These are phyloP conservation scores for Nephrotoma guestfalica DNA, from an alignment of 2,888 invertebrate species.

Conservation along the genomic window DNA sequence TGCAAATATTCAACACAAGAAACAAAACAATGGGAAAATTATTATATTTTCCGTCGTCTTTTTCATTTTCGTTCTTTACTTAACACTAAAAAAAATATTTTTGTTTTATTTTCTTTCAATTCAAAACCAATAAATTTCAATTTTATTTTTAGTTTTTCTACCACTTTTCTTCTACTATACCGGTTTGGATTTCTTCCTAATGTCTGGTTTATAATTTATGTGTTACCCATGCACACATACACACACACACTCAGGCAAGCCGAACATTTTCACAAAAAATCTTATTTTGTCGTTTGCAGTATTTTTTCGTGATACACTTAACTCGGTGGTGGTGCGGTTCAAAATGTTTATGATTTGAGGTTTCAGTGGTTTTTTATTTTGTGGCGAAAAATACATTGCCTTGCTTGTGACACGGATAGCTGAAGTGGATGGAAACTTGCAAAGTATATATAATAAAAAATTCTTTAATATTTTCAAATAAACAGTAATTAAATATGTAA, in stretches of 20 bases:
- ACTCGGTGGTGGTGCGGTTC: neutral
- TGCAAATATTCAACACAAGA: neutral
- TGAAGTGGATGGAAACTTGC: neutral
- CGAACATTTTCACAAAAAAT: neutral
- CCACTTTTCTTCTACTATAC: neutral
- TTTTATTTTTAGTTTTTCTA: neutral
- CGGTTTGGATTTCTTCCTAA: neutral
- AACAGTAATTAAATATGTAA: neutral
- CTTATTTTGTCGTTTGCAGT: neutral
- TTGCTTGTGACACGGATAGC: neutral
- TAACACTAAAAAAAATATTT: neutral
- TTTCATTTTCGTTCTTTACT: neutral
- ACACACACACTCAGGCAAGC: neutral
- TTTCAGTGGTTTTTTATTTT: neutral
- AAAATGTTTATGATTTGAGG: neutral
- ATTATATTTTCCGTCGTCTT: neutral
- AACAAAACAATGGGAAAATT: neutral
- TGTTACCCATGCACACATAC: neutral
- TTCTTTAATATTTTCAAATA: neutral
- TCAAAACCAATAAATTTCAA: neutral
- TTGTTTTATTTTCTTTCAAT: neutral
- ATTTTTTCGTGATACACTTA: neutral
- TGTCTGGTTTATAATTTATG: neutral
- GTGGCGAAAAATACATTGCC: neutral
- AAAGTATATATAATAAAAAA: neutral